A percentile compares a stretch with the other conserved stretches of the same genome.
These are phyloP conservation scores for Chelonia mydas DNA, from an alignment of 2,797 vertebrate genomes.

Conservation along the genomic window DNA sequence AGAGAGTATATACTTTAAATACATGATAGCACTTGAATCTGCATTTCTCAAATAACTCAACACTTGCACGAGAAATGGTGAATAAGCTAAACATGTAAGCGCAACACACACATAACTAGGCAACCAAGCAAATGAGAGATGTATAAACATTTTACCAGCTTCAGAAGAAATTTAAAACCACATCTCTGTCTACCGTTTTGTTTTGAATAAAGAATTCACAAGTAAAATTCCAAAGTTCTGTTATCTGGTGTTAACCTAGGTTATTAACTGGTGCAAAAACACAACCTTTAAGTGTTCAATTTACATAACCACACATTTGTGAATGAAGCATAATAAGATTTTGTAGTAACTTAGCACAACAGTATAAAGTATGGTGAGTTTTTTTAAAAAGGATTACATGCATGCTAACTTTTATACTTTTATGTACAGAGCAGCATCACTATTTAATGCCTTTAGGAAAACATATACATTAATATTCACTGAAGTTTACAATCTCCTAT, in stretches of 20 bases:
- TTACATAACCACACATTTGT: neutral
- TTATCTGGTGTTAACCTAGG: neutral
- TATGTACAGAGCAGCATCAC: neutral
- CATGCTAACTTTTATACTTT: neutral
- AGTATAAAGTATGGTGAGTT: neutral
- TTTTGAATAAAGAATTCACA: neutral
- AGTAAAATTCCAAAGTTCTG: neutral
- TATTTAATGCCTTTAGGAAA: neutral
- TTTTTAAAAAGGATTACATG: neutral
- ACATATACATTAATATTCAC: neutral
- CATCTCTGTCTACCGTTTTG: neutral
- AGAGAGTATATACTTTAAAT: neutral
- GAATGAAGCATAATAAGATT: neutral
- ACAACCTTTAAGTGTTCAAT: neutral
- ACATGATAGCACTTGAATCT: neutral
- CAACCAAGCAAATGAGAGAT: neutral
- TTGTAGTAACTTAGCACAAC: neutral
- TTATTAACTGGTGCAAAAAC: neutral
- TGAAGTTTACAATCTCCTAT: neutral
- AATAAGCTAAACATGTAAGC: neutral
- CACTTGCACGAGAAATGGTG: conserved; percentile 10
- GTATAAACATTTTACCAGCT: neutral
- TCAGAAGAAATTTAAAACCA: rapidly evolving
- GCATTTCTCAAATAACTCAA: neutral
- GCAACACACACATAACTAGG: neutral